phyloP scores from a whole-genome alignment of 2,888 invertebrate genomes.

The Drosophila infuscata region DNA sequence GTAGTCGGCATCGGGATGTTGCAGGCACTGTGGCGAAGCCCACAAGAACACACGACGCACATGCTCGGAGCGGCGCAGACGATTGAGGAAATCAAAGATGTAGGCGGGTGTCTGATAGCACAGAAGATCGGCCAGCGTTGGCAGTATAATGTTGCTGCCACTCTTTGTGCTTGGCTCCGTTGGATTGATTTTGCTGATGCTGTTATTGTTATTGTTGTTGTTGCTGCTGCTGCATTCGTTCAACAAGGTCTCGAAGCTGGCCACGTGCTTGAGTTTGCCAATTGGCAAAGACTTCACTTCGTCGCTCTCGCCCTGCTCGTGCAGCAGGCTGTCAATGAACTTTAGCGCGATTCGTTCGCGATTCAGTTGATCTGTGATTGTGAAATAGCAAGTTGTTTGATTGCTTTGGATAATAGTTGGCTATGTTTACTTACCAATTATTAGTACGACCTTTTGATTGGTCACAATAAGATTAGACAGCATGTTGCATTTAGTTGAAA shows the following conservation, averaged over 20 bases:
- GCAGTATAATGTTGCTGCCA: conserved; percentile 77
- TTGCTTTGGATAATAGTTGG: background rate
- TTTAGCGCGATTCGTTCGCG: conserved; percentile 80
- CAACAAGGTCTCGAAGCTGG: conserved; percentile 62
- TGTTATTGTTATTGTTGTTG: conserved; percentile 41
- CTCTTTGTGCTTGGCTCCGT: conserved; percentile 38
- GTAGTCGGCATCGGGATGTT: conserved; percentile 69
- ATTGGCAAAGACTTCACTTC: conserved; percentile 68
- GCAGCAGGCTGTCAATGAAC: conserved; percentile 76
- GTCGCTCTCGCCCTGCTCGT: conserved; percentile 79
- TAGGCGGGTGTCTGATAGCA: conserved; percentile 72
- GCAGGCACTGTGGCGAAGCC: conserved; percentile 77
- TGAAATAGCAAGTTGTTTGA: background rate
- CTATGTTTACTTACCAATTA: conserved; percentile 78
- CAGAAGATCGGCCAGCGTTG: conserved; percentile 80
- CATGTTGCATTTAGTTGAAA: conserved; percentile 72
- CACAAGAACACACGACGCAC: conserved; percentile 82
- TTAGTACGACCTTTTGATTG: conserved; percentile 81
- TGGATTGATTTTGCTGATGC: conserved; percentile 28
- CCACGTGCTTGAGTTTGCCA: conserved; percentile 57
- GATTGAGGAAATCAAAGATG: conserved; percentile 78
- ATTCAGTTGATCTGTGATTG: conserved; percentile 78
- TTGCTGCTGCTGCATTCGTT: conserved; percentile 54
- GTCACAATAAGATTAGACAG: conserved; percentile 82
- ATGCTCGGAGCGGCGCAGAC: conserved; percentile 70